Evolutionary conservation across 1,140 invertebrate species (phyloP).

Genomic region (Anthonomus grandis): DNA sequence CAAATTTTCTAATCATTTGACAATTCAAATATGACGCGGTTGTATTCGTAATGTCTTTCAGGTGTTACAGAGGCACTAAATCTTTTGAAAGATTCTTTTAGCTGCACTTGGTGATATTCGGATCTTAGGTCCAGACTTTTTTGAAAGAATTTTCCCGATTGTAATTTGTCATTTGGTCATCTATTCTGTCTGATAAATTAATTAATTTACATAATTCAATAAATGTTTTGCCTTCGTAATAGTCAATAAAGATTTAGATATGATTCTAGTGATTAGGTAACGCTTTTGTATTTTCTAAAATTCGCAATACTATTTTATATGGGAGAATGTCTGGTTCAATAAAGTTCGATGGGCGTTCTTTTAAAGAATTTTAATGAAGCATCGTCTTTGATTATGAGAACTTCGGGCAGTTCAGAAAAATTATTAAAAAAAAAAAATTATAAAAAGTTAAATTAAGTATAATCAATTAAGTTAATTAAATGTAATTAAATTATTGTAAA

Average conservation of each 20-base stretch:
- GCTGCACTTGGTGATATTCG: background rate
- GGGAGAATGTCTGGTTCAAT: background rate
- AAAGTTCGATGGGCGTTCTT: too few species aligned
- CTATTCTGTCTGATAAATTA: background rate
- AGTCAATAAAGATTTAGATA: background rate
- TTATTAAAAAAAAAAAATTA: too few species aligned
- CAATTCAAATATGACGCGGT: background rate
- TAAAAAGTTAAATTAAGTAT: too few species aligned
- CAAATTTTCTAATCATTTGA: background rate
- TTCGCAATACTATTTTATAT: background rate
- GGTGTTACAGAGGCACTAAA: background rate
- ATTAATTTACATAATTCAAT: background rate
- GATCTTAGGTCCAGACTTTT: background rate
- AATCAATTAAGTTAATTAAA: too few species aligned
- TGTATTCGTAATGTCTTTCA: background rate
- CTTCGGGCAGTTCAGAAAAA: background rate
- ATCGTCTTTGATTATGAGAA: background rate
- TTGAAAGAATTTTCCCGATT: background rate
- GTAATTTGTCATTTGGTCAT: too few species aligned
- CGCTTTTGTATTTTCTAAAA: too few species aligned
- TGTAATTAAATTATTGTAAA: too few species aligned
- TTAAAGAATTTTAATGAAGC: background rate
- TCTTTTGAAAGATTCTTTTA: background rate
- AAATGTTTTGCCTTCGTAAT: background rate
- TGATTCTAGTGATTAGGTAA: too few species aligned